Conservation (phyloP, 2,797 vertebrate genomes). For the Lindbergichthys nudifrons region DNA sequence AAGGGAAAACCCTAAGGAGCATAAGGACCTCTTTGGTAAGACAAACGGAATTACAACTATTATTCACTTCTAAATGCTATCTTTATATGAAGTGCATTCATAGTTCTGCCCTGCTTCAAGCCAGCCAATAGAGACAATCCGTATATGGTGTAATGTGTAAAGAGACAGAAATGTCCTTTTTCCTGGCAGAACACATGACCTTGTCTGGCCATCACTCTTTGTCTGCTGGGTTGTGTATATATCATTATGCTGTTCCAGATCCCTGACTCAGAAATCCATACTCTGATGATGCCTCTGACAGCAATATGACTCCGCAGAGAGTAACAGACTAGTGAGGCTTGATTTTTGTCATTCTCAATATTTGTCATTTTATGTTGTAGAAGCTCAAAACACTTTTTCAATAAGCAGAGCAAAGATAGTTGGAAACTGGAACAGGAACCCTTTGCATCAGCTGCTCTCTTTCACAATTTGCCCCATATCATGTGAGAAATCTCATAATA, state of each 20-base stretch:
- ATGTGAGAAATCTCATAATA: slow-evolving; percentile 52
- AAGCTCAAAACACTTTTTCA: slow-evolving; percentile 4
- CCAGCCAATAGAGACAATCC: slow-evolving; percentile 39
- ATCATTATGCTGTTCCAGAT: slow-evolving; percentile 51
- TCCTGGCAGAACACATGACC: slow-evolving; percentile 56
- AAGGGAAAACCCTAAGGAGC: too few species aligned
- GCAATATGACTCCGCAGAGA: slow-evolving; percentile 27
- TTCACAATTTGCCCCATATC: slow-evolving; percentile 12
- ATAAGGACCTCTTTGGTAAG: neutral
- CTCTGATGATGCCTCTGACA: slow-evolving; percentile 27
- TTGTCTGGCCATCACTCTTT: slow-evolving; percentile 60
- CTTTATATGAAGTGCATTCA: slow-evolving; percentile 24
- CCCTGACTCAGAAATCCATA: slow-evolving; percentile 47
- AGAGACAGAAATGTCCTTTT: slow-evolving; percentile 38
- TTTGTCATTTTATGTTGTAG: slow-evolving; percentile 18
- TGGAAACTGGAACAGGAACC: slow-evolving; percentile 6
- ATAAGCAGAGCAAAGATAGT: neutral
- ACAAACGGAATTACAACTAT: slow-evolving; percentile 25
- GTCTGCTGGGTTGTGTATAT: slow-evolving; percentile 58
- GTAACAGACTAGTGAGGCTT: slow-evolving; percentile 1
- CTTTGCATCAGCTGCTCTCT: slow-evolving; percentile 23
- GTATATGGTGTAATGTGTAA: slow-evolving; percentile 32
- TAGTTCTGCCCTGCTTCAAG: neutral
- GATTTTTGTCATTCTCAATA: slow-evolving; percentile 27
- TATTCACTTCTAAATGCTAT: slow-evolving; percentile 38